A percentile compares a stretch with the other conserved stretches of the same genome.
Evolutionary conservation across 2,888 invertebrate genomes (phyloP).

Genomic region (Tetragonula carbonaria): DNA sequence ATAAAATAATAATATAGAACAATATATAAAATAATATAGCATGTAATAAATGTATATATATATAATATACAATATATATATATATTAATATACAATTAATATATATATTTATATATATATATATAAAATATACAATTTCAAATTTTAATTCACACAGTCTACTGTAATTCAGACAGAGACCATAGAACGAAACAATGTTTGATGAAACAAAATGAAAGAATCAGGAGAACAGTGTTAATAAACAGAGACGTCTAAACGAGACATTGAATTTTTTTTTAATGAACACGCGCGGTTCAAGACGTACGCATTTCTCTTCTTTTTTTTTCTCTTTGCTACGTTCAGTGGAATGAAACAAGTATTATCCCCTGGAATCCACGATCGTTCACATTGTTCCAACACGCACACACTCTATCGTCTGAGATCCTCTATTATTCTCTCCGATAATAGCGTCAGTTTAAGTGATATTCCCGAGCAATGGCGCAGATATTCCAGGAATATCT

Average conservation of each 20-base stretch:
- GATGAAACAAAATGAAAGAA: not conserved
- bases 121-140: no score
- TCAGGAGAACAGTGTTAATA: not conserved
- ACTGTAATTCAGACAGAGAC: no score
- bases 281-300: no score
- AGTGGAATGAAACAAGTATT: not conserved
- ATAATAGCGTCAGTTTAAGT: conserved; percentile 8
- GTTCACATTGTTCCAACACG: not conserved
- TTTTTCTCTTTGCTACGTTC: no score
- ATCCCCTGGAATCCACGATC: not conserved
- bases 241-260: not conserved
- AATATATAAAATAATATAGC: no score
- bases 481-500: not conserved
- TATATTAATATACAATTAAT: no score
- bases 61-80: no score
- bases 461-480: not conserved
- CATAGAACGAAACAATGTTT: no score
- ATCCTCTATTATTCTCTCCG: not conserved
- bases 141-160: no score
- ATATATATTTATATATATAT: no score
- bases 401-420: not conserved
- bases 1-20: no score
- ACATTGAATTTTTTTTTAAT: not conserved
- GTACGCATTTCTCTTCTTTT: not conserved
- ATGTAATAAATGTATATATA: no score